phyloP scores from a whole-genome alignment of 2,797 vertebrate species.

The Chrosomus eos region DNA sequence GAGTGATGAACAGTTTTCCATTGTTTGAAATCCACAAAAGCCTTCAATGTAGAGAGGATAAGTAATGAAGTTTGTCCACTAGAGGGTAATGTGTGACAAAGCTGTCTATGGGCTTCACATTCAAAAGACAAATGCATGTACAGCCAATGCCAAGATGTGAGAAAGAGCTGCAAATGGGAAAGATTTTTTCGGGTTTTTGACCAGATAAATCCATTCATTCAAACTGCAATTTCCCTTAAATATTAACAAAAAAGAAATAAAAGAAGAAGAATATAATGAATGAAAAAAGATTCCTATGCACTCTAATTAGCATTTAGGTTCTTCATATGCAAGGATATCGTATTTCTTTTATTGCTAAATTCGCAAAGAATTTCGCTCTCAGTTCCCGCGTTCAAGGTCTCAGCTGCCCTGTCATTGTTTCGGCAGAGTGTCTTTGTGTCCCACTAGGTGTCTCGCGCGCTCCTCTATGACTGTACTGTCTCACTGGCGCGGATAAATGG shows the following conservation, averaged over 20 bases:
- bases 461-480: slow-evolving; percentile 62
- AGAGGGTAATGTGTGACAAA: slow-evolving; percentile 43
- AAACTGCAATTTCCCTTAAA: not conserved
- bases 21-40: not conserved
- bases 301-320: not conserved
- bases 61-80: slow-evolving; percentile 33
- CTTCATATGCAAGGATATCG: too few relatives aligned
- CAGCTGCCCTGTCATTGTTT: slow-evolving; percentile 33
- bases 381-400: not conserved
- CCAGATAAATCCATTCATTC: not conserved
- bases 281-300: not conserved
- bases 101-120: not conserved
- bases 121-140: not conserved
- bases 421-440: slow-evolving; percentile 50
- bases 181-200: not conserved
- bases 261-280: not conserved
- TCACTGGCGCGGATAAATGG: slow-evolving; percentile 71
- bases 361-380: not conserved
- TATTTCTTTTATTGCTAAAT: not conserved
- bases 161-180: not conserved
- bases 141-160: not conserved
- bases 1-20: not conserved
- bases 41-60: not conserved
- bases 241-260: not conserved
- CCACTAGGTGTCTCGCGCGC: slow-evolving; percentile 77